A percentile compares a stretch with the other conserved stretches of the same genome.
Conservation (phyloP, 2,888 invertebrate species). For the Drosophila histrio region DNA sequence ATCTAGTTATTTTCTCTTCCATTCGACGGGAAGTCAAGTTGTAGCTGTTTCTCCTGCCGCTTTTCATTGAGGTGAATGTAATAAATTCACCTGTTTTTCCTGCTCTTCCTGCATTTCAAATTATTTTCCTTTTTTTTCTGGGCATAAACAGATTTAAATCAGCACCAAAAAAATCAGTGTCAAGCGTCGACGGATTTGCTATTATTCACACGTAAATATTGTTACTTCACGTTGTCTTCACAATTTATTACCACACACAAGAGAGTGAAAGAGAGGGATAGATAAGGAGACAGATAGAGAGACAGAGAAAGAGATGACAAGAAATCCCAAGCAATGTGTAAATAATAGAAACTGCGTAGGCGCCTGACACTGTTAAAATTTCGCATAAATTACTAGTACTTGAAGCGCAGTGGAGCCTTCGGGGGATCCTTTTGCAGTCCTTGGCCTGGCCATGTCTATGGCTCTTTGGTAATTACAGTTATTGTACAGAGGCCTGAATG, state of each 20-base stretch:
- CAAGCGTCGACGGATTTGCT: slow-evolving; percentile 53
- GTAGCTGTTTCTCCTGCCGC: slow-evolving; percentile 33
- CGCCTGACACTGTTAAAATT: slow-evolving; percentile 60
- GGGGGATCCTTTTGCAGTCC: slow-evolving; percentile 18
- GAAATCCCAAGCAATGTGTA: slow-evolving; percentile 26
- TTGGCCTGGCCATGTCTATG: slow-evolving; percentile 10
- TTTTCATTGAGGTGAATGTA: slow-evolving; percentile 47
- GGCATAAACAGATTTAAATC: slow-evolving; percentile 69
- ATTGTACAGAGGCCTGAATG: slow-evolving; percentile 54
- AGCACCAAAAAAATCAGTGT: slow-evolving; percentile 46
- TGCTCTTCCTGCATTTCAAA: slow-evolving; percentile 8
- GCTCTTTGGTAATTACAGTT: slow-evolving; percentile 63
- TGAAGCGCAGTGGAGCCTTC: slow-evolving; percentile 20
- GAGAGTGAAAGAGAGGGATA: not conserved
- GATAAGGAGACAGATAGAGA: not conserved
- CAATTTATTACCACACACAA: slow-evolving; percentile 39
- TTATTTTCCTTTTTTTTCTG: not conserved
- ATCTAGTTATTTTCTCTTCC: slow-evolving; percentile 48
- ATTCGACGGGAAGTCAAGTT: slow-evolving; percentile 27
- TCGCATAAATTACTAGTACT: slow-evolving; percentile 67
- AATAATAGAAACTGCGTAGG: slow-evolving; percentile 59
- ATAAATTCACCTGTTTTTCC: slow-evolving; percentile 58
- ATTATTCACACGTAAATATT: slow-evolving; percentile 51
- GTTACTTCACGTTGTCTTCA: slow-evolving; percentile 19
- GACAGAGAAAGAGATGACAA: not conserved